Evolutionary conservation across 2,888 invertebrate genomes (phyloP).

Genomic region (Apantesis nais): DNA sequence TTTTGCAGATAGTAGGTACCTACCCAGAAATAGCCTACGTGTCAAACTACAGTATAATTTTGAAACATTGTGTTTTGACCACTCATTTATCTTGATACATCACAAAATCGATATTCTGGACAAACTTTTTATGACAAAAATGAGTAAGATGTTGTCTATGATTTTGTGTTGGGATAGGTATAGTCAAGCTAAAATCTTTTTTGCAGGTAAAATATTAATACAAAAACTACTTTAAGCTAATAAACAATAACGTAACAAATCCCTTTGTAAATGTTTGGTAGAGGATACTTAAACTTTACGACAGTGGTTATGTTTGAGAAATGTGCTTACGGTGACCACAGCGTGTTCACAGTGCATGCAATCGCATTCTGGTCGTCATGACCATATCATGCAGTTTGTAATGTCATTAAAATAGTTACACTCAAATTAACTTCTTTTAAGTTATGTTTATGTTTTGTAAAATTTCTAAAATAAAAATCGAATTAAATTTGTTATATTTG

Average conservation of each 20-base stretch:
- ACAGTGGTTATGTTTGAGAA: not conserved
- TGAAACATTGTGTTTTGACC: constrained; percentile 5
- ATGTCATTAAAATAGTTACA: no score
- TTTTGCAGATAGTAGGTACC: not conserved
- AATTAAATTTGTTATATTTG: no score
- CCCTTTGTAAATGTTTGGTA: not conserved
- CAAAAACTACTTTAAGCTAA: not conserved
- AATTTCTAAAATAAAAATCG: no score
- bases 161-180: not conserved
- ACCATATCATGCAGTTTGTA: no score
- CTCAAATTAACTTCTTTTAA: no score
- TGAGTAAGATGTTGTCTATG: not conserved
- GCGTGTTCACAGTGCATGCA: no score
- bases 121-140: not conserved
- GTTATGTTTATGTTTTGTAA: no score
- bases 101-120: not conserved
- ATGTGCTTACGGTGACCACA: not conserved
- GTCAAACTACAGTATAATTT: not conserved
- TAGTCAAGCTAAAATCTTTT: not conserved
- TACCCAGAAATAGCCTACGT: not conserved
- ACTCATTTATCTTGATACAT: constrained; percentile 8
- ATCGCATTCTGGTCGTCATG: no score
- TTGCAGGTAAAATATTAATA: not conserved
- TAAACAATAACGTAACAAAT: no score
- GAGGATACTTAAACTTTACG: not conserved